Base-by-base conservation (phyloP, 2,888 invertebrate genomes). In the Cephus rjabovi region DNA sequence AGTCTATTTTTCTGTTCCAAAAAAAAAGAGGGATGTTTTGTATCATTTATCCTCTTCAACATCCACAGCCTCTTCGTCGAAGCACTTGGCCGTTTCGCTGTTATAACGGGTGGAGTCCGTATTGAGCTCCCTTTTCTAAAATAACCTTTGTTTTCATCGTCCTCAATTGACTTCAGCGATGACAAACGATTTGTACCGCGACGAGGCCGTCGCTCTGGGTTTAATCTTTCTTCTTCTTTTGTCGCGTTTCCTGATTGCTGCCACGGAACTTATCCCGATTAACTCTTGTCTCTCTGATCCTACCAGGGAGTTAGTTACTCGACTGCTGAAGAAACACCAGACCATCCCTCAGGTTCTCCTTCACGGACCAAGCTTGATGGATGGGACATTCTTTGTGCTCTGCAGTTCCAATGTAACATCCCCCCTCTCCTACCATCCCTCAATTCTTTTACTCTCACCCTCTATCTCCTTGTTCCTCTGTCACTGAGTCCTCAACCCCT, bases 161-260 rank as follows among this genome's bases (percentile, higher is more conserved):
- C 30, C 75, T 77, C 77, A 77, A 77, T 77, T 77, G 77, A 77
- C 77, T 77, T 70, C 37, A 71, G 77, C 75, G 70, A 75, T 77
- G 77, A 75, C 77, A 75, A 77, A 77, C 77, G 77, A 77, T 77
- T 75, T 56, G 70, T 75, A 77, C 37, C 37, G 34, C 75, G 71
- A n/a, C 73, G 37, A 75, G 30, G 33, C 31, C 15, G 75, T 23
- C 75, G 69, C 30, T 68, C 31, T 9, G 34, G 37, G 69, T 70
- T 70, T 77, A 69, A 69, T 77, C 75, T 74, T 77, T 30, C 30
- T 77, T 37, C 69, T 56, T 34, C 75, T 75, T 77, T 75, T 77
- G 75, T 77, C 74, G 40, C 71, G 74, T 77, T 74, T 30, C 31
- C n/a, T 23, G 71, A 56, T 56, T 56, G 56, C 56, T 23, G 56